Evolutionary conservation across 2,797 vertebrate genomes (phyloP).

Genomic region (Hyperoplus immaculatus): DNA sequence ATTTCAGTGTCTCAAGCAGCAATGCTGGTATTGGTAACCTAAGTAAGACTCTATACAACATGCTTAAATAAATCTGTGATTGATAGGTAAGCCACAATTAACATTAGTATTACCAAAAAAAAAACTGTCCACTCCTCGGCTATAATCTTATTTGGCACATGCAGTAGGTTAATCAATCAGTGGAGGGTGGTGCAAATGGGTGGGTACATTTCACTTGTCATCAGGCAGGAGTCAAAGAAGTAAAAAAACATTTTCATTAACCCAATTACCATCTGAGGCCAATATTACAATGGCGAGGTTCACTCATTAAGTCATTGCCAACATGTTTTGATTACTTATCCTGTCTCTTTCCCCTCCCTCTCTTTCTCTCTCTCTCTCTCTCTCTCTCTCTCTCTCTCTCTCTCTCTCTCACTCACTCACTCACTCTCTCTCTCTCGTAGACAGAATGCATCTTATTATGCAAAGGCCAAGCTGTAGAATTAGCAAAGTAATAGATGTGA

Average conservation of each 20-base stretch:
- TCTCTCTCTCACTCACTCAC: background rate
- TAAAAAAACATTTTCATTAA: conserved; percentile 67
- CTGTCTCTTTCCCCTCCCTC: conserved; percentile 50
- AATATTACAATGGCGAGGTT: conserved; percentile 61
- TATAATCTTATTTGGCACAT: conserved; percentile 35
- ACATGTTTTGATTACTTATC: conserved; percentile 77
- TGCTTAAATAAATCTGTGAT: background rate
- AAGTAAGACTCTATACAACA: background rate
- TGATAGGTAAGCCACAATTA: background rate
- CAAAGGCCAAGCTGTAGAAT: conserved; percentile 81
- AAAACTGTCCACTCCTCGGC: background rate
- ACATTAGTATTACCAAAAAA: conserved; percentile 3
- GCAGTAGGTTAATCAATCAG: conserved; percentile 30
- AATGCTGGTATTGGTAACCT: background rate
- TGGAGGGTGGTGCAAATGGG: conserved; percentile 26
- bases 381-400: conserved; percentile 12
- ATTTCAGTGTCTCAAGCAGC: background rate
- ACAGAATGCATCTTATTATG: conserved; percentile 80
- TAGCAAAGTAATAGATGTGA: conserved; percentile 83
- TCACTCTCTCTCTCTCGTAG: conserved; percentile 31
- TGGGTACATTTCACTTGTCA: conserved; percentile 52
- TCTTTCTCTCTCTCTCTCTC: conserved; percentile 31
- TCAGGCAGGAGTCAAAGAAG: conserved; percentile 38
- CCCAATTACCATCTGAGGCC: conserved; percentile 65
- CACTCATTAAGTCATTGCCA: conserved; percentile 77